Conservation (phyloP, 2,888 invertebrate species). For the Leptinotarsa juncta region DNA sequence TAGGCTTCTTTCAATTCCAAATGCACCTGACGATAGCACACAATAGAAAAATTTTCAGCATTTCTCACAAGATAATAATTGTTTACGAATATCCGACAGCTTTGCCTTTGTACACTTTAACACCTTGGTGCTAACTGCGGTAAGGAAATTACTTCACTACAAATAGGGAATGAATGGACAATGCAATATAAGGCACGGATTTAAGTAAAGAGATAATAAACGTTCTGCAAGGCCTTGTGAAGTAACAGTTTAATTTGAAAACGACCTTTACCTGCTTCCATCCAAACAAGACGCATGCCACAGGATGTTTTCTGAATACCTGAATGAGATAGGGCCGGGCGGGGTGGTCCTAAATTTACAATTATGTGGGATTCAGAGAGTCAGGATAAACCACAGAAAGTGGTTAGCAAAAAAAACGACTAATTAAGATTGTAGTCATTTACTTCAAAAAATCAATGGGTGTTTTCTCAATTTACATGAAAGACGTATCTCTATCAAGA, state of each 20-base stretch:
- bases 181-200: slow-evolving; percentile 12
- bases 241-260: slow-evolving; percentile 1
- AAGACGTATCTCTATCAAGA: too few species aligned
- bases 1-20: neutral
- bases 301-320: neutral
- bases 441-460: too few species aligned
- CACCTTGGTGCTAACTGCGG: slow-evolving; percentile 23
- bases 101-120: slow-evolving; percentile 11
- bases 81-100: slow-evolving; percentile 10
- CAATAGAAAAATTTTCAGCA: slow-evolving; percentile 18
- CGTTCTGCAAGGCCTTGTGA: neutral
- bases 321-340: too few species aligned
- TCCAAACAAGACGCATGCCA: neutral
- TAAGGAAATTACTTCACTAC: slow-evolving; percentile 2
- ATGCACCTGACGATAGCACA: slow-evolving; percentile 12
- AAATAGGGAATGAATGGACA: slow-evolving; percentile 24
- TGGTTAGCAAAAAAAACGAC: too few species aligned
- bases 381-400: too few species aligned
- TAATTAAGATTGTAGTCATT: too few species aligned
- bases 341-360: too few species aligned
- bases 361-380: too few species aligned
- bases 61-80: slow-evolving; percentile 9
- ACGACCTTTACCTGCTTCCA: neutral
- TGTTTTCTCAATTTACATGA: too few species aligned
- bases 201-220: slow-evolving; percentile 19